These are phyloP conservation scores for Phoebastria nigripes DNA, from an alignment of 2,797 vertebrate genomes.

Conservation along the genomic window DNA sequence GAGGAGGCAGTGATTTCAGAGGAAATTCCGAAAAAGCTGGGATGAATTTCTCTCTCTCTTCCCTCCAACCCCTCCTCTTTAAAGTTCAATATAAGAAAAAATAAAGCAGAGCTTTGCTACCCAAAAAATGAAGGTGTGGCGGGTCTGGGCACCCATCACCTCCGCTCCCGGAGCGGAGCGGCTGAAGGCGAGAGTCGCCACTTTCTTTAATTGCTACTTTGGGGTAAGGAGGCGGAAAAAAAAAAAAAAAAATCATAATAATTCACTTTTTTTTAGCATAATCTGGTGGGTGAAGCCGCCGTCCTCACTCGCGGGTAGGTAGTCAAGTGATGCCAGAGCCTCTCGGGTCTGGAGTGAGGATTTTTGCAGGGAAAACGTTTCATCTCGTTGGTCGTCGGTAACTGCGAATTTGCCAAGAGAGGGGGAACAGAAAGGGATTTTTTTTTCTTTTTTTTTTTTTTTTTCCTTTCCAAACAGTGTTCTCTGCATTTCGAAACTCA, in stretches of 20 bases:
- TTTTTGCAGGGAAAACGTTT: not conserved
- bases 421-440: not conserved
- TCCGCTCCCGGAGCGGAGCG: not conserved
- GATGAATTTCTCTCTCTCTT: not conserved
- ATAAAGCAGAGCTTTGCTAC: not conserved
- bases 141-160: not conserved
- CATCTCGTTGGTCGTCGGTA: not conserved
- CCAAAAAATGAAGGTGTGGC: not conserved
- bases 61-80: not conserved
- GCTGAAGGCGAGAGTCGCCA: not conserved
- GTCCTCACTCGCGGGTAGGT: not conserved
- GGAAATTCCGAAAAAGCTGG: not conserved
- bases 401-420: not conserved
- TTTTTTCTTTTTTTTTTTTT: not conserved
- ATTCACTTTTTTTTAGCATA: not conserved
- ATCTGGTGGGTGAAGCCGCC: not conserved
- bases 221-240: not conserved
- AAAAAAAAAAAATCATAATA: not conserved
- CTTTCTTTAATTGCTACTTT: not conserved
- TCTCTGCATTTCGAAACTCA: not conserved
- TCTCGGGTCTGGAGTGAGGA: not conserved
- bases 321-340: not conserved
- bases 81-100: not conserved
- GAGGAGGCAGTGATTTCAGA: not conserved
- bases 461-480: accelerated